Base-by-base conservation (phyloP, 2,888 invertebrate genomes). In the Drosophila anomalata region DNA sequence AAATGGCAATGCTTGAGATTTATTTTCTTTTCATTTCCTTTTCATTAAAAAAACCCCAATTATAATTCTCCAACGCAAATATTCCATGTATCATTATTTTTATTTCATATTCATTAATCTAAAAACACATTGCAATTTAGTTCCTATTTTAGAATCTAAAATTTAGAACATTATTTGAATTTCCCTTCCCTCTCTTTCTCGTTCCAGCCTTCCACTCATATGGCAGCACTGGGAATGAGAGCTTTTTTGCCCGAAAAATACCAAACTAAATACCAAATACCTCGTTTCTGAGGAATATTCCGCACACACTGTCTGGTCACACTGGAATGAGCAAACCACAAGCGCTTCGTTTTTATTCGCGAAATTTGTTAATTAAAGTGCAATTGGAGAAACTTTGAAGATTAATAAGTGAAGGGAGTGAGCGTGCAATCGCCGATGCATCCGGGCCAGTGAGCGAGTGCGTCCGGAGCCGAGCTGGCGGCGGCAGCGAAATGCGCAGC, bases 401-500 rank as follows among this genome's bases (percentile, higher is more conserved):
- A 29, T 29, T 29, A 29, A 29, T 29, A 58, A 59, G 31, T 41
- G 29, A 59, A 42, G 26, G 26, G 7, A 46, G 33, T n/a, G 17
- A 42, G 42, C 42, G 20, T 20, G 20, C 42, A 9, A 42, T 24
- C 20, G 42, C 11, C 12, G 6, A 55, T 41, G 52, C 41, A 39
- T 29, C n/a, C 20, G n/a, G 41, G 14, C 24, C 42, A 62, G 42
- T 59, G 42, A 62, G 60, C n/a, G 24, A 22, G 44, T 22, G 44
- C 44, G 22, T 22, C 22, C 4, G 17, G 6, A 42, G 31, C 42
- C 36, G 46, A 54, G 33, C 33, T 63, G 68, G 68, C 39, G 68
- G 36, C 17, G 52, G 59, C 52, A 36, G 12, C 36, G 36, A 60
- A 55, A 82, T 86, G 86, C 73, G 72, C 78, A 72, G 68, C 70